phyloP scores from a whole-genome alignment of 2,797 vertebrate genomes.

The Antennarius maculatus region DNA sequence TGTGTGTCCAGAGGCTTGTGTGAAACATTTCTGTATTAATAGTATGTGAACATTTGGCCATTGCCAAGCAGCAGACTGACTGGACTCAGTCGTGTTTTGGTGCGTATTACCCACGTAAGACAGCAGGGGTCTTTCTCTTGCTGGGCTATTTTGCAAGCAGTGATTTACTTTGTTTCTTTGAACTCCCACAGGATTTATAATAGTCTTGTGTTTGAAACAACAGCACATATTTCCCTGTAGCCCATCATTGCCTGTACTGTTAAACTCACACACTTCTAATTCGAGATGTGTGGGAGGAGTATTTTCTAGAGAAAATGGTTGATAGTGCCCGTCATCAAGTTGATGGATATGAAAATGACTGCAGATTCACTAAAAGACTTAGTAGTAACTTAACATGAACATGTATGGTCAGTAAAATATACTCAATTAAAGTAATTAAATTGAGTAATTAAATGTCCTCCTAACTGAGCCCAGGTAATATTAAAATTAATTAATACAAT shows the following conservation, averaged over 20 bases:
- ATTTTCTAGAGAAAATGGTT: slow-evolving; percentile 13
- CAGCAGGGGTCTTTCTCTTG: slow-evolving; percentile 71
- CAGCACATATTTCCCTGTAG: slow-evolving; percentile 48
- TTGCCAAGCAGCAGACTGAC: neutral
- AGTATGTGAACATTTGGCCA: slow-evolving; percentile 11
- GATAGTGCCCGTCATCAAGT: slow-evolving; percentile 25
- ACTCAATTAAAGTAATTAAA: no score
- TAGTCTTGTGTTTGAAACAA: slow-evolving; percentile 50
- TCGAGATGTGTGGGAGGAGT: slow-evolving; percentile 24
- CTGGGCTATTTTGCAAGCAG: slow-evolving; percentile 2
- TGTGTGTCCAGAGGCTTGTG: slow-evolving; percentile 26
- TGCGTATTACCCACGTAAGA: slow-evolving; percentile 36
- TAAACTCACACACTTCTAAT: slow-evolving; percentile 21
- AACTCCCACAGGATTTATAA: slow-evolving; percentile 55
- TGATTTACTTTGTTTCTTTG: slow-evolving; percentile 45
- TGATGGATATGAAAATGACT: slow-evolving; percentile 21
- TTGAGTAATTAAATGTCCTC: slow-evolving; percentile 27
- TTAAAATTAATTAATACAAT: slow-evolving; percentile 8
- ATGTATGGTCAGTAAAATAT: slow-evolving; percentile 17
- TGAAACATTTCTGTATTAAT: slow-evolving; percentile 29
- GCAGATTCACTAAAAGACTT: slow-evolving; percentile 19
- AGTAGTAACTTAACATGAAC: slow-evolving; percentile 22
- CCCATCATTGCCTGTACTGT: slow-evolving; percentile 20
- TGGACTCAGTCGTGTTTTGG: neutral
- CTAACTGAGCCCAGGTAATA: slow-evolving; percentile 27